Evolutionary conservation across 2,797 vertebrate genomes (phyloP), one percentile per base, ranked within the genome.

Genomic region (Malurus leucopterus): DNA sequence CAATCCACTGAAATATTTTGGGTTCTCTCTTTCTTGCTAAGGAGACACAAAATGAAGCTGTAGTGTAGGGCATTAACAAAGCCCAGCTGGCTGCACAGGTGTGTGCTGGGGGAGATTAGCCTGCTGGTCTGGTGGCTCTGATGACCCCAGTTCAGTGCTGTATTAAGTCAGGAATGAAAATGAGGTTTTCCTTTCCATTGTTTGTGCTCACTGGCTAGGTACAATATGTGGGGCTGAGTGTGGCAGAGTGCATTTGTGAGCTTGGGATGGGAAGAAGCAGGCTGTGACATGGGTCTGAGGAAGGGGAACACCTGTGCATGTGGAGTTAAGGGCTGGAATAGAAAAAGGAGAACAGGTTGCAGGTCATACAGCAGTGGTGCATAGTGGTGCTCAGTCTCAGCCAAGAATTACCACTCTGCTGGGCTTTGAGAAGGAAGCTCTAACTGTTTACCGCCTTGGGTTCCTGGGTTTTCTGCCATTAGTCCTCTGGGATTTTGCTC

Each of bases 101-200:
- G 2, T 40, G 51, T 0, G 5, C 47, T 83, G 55, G 43, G 70
- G 82, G 72, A 84, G 50, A 64, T 89, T n/a, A 44, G 12, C 23
- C 19, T 0, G 0, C 17, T 81, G 76, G 9, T 63, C 63, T 83
- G 84, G 68, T 50, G 89, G 65, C 57, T 86, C 75, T 58, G 74
- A 43, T 82, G 81, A 82, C 65, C 75, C 47, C 72, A 53, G 34
- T 41, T 82, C 85, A 79, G 15, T 4, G 13, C 47, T 46, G 53
- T n/a, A 38, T 57, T 82, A 72, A 85, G 44, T 47, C 62, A 91
- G 64, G 54, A 88, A 87, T 57, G 43, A 90, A 91, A 94, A 84
- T 14, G 13, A 88, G 24, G 19, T 53, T 72, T 84, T 74, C 26
- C 13, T 36, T 85, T 69, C 38, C 53, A 15, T 24, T 47, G 51